Evolutionary conservation across 1,140 invertebrate genomes (phyloP), one percentile per base, ranked within the genome.

Genomic region (Campoletis sonorensis): DNA sequence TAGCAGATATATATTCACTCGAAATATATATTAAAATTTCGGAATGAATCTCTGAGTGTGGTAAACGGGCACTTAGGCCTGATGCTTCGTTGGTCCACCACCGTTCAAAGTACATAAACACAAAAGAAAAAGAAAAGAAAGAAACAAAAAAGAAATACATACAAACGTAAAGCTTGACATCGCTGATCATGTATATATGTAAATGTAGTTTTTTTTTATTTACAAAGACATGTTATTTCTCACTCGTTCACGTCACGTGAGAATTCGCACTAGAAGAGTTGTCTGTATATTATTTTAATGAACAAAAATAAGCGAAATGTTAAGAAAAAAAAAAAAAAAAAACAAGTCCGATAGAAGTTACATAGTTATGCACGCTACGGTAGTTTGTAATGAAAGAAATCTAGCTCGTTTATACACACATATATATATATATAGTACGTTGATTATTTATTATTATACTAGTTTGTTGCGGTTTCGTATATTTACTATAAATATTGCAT

Each of bases 111-210:
- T 58, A 58, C 33, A 33, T 21, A 71, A 40, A n/a, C 27, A 40
- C 68, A n/a, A 15, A 26, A 0, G 51, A 21, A 49, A 73, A 49
- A 49, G 27, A 73, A 18, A 10, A 73, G 2, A 49, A 73, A 49
- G 26, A 51, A 73, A 18, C 0, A 73, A 73, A 73, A 5, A 40
- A 71, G 2, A 33, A 71, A 37, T 2, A 33, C 5, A 40, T 18
- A 18, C 0, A 37, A 40, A 15, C 4, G 16, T 4, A 16, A 15
- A 18, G 16, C 21, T 73, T 45, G 23, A n/a, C 16, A 23, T 18
- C 18, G 30, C 13, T n/a, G 37, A 21, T 80, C 45, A 80, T 83
- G 82, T 83, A 83, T 72, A 83, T 83, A 80, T 83, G 82, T 83
- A 83, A 67, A 82, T 45, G 5, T 45, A 45, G 8, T 45, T 45